Evolutionary conservation across 1,140 invertebrate genomes (phyloP), one percentile per base, ranked within the genome.

Genomic region (Meloidogyne floridensis): DNA sequence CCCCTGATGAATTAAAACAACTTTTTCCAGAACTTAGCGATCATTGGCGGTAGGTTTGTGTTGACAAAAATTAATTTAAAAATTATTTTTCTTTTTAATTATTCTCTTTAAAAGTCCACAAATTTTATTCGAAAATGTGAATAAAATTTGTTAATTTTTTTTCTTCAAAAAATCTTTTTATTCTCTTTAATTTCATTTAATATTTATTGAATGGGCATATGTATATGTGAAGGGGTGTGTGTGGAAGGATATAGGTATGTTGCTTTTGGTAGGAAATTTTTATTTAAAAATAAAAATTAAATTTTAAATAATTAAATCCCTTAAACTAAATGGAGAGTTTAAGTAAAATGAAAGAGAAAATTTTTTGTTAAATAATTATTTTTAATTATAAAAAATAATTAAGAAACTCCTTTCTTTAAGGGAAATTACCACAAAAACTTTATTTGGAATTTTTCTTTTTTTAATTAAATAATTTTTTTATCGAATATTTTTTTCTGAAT

Each of bases 1-100:
- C 87, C 11, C 81, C 79, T 74, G 82, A 72, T 32, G 84, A 89
- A 76, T 77, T 89, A 47, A 85, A 87, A 80, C 73, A 86, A 65
- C 83, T 89, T 72, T 89, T 90, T 72, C 88, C 88, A 10, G 89
- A 89, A 77, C 77, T 89, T 15, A 86, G 83, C 8, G 87, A 89
- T 43, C 89, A 89, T 75, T 89, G 88, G 88, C 84, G 88, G 88
- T 89, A 75, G 20, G 79, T 87, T 77, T 75, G 76, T 84, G 32
- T n/a, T 18, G 42, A 42, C 42, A 42, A 32, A 47, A 42, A 15
- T 47, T 47, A 80, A 53, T 83, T 73, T 79, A 43, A 75, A 76
- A 51, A 74, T n/a, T 0, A 18, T 59, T 81, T 80, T 11, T 77
- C 11, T 81, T 65, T 20, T n/a, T n/a, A 47, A 6, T 65, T 84